phyloP scores from a whole-genome alignment of 2,113 vertebrate species.

The Porphyrio hochstetteri region DNA sequence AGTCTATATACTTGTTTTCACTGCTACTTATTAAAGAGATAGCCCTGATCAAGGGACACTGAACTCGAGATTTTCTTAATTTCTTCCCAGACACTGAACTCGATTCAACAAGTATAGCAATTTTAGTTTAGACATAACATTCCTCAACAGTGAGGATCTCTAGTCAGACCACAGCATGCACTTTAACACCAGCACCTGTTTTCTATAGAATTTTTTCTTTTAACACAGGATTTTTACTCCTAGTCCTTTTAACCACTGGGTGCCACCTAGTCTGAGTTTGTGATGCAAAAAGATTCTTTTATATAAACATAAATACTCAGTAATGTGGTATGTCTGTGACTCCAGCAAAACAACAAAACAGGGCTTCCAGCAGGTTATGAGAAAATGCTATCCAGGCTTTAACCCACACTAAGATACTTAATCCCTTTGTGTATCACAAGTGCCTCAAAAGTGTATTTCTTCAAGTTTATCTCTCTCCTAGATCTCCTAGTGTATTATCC shows the following conservation, averaged over 20 bases:
- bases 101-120: neutral
- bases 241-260: neutral
- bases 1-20: neutral
- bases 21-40: neutral
- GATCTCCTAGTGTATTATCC: neutral
- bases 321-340: neutral
- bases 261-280: slow-evolving; percentile 24
- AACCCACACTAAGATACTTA: neutral
- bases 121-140: neutral
- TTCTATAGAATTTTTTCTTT: neutral
- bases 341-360: slow-evolving; percentile 4
- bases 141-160: neutral
- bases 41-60: neutral
- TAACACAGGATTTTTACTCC: neutral
- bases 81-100: neutral
- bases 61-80: neutral
- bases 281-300: neutral
- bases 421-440: neutral
- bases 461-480: slow-evolving; percentile 14
- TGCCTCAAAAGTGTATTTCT: slow-evolving; percentile 4
- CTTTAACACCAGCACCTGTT: neutral
- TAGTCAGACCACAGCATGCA: neutral
- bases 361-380: slow-evolving; percentile 40
- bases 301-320: slow-evolving; percentile 4
- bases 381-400: slow-evolving; percentile 14